phyloP scores from a whole-genome alignment of 2,797 vertebrate species.

The Eurystomus glaucurus region DNA sequence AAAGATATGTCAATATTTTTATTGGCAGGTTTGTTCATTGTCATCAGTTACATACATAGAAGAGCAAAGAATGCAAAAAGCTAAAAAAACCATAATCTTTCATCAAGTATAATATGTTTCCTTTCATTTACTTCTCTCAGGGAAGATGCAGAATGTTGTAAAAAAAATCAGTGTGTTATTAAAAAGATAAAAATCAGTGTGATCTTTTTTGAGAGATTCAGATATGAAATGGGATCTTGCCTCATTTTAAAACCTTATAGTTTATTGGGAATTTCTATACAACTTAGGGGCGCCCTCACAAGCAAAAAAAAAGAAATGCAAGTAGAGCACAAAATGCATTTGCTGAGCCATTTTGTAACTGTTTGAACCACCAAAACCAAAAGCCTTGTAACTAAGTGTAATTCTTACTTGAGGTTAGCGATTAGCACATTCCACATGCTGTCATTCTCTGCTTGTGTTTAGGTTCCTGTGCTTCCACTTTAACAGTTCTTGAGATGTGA shows the following conservation, averaged over 20 bases:
- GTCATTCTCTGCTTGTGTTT: background rate
- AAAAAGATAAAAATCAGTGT: background rate
- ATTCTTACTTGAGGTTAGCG: background rate
- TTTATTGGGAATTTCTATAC: background rate
- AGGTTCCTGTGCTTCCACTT: background rate
- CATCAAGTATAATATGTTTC: background rate
- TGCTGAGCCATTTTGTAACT: background rate
- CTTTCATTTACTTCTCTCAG: background rate
- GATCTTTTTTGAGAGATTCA: background rate
- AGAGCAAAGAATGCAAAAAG: slow-evolving; percentile 1
- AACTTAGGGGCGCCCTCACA: background rate
- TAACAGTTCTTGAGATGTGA: background rate
- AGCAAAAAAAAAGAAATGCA: background rate
- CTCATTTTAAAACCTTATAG: background rate
- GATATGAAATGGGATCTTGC: background rate
- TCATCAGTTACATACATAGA: background rate
- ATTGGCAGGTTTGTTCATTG: background rate
- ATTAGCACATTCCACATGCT: rapidly evolving
- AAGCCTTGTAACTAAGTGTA: background rate
- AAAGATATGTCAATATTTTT: slow-evolving; percentile 16
- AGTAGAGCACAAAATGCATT: background rate
- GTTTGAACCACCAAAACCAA: background rate
- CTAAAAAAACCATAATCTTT: background rate
- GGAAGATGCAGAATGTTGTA: background rate
- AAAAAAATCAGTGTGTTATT: background rate